Evolutionary conservation across 2,113 vertebrate species (phyloP).

Genomic region (Pelvicachromis taeniatus): DNA sequence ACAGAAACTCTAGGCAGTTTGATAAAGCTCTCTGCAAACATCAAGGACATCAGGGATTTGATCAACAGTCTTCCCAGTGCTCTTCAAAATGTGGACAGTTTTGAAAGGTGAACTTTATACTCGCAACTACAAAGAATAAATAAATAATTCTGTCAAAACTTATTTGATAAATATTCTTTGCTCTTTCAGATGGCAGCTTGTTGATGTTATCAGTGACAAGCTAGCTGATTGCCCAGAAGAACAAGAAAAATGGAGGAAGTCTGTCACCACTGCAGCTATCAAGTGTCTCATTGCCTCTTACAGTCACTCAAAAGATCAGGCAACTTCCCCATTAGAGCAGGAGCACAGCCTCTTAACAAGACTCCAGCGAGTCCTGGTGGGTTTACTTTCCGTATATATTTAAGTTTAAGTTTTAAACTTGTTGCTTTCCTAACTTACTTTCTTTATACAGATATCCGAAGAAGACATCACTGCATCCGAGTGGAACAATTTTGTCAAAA

Average conservation of each 20-base stretch:
- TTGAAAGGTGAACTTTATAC: constrained; percentile 71
- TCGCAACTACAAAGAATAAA: too few relatives aligned
- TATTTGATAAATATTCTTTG: neutral
- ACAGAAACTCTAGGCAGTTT: constrained; percentile 74
- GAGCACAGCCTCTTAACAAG: constrained; percentile 78
- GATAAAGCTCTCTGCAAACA: constrained; percentile 64
- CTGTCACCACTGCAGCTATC: constrained; percentile 74
- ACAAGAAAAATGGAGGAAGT: constrained; percentile 75
- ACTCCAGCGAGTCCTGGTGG: constrained; percentile 73
- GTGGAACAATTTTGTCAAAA: constrained; percentile 86
- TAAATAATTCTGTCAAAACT: neutral
- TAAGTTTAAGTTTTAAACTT: neutral
- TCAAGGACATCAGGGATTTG: constrained; percentile 60
- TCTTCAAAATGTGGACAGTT: constrained; percentile 66
- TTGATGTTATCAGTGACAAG: constrained; percentile 75
- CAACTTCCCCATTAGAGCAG: constrained; percentile 25
- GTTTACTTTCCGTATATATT: neutral
- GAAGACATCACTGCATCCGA: constrained; percentile 74
- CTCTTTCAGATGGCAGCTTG: constrained; percentile 81
- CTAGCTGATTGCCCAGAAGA: constrained; percentile 65
- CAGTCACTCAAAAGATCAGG: constrained; percentile 56
- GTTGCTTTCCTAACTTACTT: neutral
- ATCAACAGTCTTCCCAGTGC: constrained; percentile 65
- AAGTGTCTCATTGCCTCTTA: constrained; percentile 75
- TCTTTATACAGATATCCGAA: constrained; percentile 62